Base-by-base conservation (phyloP, 2,113 vertebrate species). In the Tupaia tana region DNA sequence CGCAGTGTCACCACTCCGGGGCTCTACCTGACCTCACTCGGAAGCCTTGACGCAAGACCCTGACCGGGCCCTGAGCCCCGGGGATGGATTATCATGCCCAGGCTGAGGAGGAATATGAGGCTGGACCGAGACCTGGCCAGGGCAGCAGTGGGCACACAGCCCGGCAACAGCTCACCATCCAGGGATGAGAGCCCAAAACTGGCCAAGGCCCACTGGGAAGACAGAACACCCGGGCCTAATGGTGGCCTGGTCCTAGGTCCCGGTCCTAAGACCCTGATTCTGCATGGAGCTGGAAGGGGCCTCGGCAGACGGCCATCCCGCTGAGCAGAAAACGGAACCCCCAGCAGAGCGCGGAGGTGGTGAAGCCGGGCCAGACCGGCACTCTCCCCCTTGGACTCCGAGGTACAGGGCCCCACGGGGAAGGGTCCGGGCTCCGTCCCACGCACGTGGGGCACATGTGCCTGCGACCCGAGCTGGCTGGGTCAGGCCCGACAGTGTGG, bases 31-130 rank as follows among this genome's bases (percentile, higher is more conserved):
- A 58, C 34, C 24, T 69, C 24, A 56, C 27, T 25, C 9, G 7
- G 20, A 34, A 34, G 19, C 16, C 5, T 16, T 15, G 9, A 73
- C 19, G 59, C 1, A 6, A 66, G 22, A 58, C 18, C 14, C 64
- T 52, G 12, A 31, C 2, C 27, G 3, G 0, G 2, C 24, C 20
- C 34, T 25, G 24, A 64, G 58, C 5, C 0, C 7, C 56, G 29
- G 13, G 24, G 54, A 34, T 25, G 24, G 54, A 34, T 25, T 73
- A 34, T 20, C 18, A 79, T 58, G 59, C 64, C 34, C 29, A 64
- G 0, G 31, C 7, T 15, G 70, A 9, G 54, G 27, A 31, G 6
- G 31, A 75, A 66, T 1, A 9, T 6, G 29, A 80, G n/a, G 29
- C 15, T 24, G 25, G 56, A 34, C 67, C 66, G 16, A 79, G 8